Conservation (phyloP, 2,113 vertebrate genomes). For the Gopherus evgoodei region DNA sequence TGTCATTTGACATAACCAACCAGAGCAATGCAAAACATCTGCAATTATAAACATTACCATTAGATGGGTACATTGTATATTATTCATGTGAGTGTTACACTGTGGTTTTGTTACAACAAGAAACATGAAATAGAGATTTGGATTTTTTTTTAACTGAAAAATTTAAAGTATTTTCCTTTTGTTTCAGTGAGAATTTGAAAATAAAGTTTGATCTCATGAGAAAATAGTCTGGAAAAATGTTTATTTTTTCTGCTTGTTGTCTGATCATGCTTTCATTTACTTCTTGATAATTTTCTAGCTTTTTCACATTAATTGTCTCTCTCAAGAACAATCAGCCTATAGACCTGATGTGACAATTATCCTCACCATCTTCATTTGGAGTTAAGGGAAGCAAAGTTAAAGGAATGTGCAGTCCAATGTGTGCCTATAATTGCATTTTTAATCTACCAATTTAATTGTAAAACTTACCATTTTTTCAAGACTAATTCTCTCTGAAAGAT, state of each 20-base stretch:
- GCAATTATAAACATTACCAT: neutral
- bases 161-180: neutral
- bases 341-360: neutral
- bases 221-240: neutral
- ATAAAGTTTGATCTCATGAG: neutral
- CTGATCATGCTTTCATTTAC: neutral
- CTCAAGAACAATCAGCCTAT: neutral
- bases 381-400: neutral
- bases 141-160: neutral
- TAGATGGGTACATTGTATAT: neutral
- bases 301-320: neutral
- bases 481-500: neutral
- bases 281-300: neutral
- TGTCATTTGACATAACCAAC: neutral
- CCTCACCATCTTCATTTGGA: neutral
- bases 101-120: neutral
- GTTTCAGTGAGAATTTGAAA: neutral
- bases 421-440: neutral
- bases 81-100: neutral
- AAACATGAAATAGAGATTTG: neutral
- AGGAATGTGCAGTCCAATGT: fast-evolving
- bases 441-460: neutral
- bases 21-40: neutral
- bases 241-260: neutral
- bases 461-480: neutral